Percentiles rank a stretch among this genome's conserved stretches.
These are phyloP conservation scores for Gallinago stenura DNA, from an alignment of 2,797 vertebrate genomes.

Conservation along the genomic window DNA sequence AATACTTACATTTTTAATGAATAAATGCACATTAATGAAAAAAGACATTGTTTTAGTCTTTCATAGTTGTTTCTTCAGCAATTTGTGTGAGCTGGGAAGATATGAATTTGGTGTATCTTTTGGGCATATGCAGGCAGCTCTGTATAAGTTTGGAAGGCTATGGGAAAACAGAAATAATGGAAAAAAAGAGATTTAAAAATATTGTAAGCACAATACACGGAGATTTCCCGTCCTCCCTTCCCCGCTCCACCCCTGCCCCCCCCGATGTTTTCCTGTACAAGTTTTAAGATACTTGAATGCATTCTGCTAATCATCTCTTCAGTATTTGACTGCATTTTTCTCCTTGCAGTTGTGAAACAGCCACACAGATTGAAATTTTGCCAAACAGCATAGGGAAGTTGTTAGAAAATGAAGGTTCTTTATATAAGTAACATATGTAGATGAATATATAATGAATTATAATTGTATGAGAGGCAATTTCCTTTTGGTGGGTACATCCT, in stretches of 20 bases:
- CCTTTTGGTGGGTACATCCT: conserved; percentile 25
- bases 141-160: background rate
- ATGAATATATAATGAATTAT: conserved; percentile 71
- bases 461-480: conserved; percentile 54
- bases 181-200: background rate
- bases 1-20: background rate
- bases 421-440: conserved; percentile 66
- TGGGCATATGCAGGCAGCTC: background rate
- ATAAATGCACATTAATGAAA: background rate
- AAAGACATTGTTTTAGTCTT: background rate
- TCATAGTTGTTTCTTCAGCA: background rate
- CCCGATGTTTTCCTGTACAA: background rate
- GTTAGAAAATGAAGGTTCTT: conserved; percentile 31
- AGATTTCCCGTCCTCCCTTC: background rate
- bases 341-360: background rate
- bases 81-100: background rate
- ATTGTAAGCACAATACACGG: background rate
- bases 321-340: background rate
- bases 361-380: background rate
- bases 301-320: background rate
- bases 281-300: background rate
- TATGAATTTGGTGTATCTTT: background rate
- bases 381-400: background rate
- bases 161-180: background rate
- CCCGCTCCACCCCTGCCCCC: too few species aligned